Evolutionary conservation across 1,140 invertebrate genomes (phyloP), one percentile per base, ranked within the genome.

Genomic region (Sarcophaga peregrina): DNA sequence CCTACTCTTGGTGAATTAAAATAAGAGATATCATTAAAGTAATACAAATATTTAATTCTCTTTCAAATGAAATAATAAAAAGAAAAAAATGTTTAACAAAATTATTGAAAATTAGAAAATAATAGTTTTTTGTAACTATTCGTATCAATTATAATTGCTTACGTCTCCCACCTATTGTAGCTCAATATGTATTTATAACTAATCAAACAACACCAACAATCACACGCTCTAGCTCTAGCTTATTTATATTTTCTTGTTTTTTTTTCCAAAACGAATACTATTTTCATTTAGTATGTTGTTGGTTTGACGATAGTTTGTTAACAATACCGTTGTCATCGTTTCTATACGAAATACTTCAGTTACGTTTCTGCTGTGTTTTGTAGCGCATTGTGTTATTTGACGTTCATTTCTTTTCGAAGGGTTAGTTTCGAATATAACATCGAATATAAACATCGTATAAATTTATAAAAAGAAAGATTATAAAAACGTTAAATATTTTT

Each of bases 321-420:
- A 68, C 62, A 68, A 68, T 20, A 68, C n/a, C 11, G 54, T 58
- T 8, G 54, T 58, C 54, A 58, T 58, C 54, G 15, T 13, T 9
- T 20, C 62, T 9, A 68, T 25, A 68, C n/a, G 20, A 68, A 10
- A 52, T 10, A 78, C 8, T 78, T 78, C 75, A 78, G 75, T 78
- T 78, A 78, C 75, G 75, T 78, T 78, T 78, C 75, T 78, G 75
- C 47, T 78, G 75, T 78, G 75, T 78, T 52, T 50, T 78, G 75
- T 78, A 78, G 75, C 75, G 50, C 75, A 76, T 50, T 50, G 20
- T 20, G 20, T 20, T 68, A 68, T 68, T 68, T 58, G 11, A n/a
- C 54, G 54, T 58, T 58, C n/a, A 7, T 58, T 5, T 58, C 8
- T 68, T 58, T 68, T 68, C 20, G n/a, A 20, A 68, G 62, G 62